phyloP scores from a whole-genome alignment of 2,113 vertebrate genomes.

The Vombatus ursinus region DNA sequence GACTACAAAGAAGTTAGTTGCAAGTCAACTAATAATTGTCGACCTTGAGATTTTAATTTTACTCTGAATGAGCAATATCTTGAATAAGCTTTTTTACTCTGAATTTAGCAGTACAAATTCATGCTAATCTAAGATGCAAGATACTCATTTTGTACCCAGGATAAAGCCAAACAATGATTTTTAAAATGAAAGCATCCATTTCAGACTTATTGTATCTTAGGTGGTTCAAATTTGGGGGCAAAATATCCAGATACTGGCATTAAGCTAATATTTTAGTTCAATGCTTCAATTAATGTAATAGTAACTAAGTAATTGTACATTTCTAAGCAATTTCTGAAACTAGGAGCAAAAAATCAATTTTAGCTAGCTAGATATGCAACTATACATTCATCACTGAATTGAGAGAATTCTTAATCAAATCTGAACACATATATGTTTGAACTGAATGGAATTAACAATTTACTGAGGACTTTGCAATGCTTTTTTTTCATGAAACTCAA shows the following conservation, averaged over 20 bases:
- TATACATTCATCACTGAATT: constrained; percentile 44
- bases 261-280: constrained; percentile 20
- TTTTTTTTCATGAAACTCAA: constrained; percentile 27
- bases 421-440: neutral
- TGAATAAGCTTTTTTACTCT: constrained; percentile 7
- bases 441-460: neutral
- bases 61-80: neutral
- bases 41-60: neutral
- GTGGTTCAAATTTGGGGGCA: constrained; percentile 26
- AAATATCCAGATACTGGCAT: neutral
- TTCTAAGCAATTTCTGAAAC: constrained; percentile 59
- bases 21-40: neutral
- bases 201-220: neutral
- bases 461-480: constrained; percentile 36
- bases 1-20: neutral
- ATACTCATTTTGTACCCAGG: constrained; percentile 14
- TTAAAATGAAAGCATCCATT: neutral
- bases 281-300: constrained; percentile 44
- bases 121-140: neutral
- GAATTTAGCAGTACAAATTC: neutral
- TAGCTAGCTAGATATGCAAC: constrained; percentile 37
- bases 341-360: constrained; percentile 55
- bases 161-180: neutral
- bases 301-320: constrained; percentile 42
- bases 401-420: constrained; percentile 58